Base-by-base conservation (phyloP, 2,113 vertebrate genomes). In the Balaeniceps rex region DNA sequence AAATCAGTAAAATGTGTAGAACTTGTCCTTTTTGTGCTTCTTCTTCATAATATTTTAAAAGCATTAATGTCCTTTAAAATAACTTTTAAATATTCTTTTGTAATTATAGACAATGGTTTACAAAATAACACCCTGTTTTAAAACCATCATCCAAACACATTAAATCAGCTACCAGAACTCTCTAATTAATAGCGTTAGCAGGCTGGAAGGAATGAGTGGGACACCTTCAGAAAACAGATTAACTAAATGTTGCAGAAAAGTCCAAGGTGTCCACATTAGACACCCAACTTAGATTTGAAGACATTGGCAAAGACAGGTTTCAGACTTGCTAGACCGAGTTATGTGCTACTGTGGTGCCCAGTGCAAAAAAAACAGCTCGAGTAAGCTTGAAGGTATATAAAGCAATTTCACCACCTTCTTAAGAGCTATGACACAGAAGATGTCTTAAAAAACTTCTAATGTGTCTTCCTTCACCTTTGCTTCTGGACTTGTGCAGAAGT, bases 171-270 rank as follows among this genome's bases (percentile, higher is more conserved):
- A 92, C 46, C 79, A 92, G 68, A 91, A 84, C n/a, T 46, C 61
- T 88, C 47, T 96, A 96, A 94, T 88, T 68, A 60, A n/a, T 31
- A 84, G 63, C 68, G 6, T 44, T 87, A 95, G 38, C 65, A 97
- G 66, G 75, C 9, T 69, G 78, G 78, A 86, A 25, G 51, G 36
- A 94, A 64, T 91, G 29, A 96, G 31, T 28, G 51, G 70, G 28
- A 94, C 83, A 61, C 11, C 24, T 93, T 93, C 66, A 86, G 54
- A 93, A 97, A 97, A 90, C 66, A 93, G 82, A 93, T 90, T 66
- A 96, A 83, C 31, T 92, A 95, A 96, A 90, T 94, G 72, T 80
- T n/a, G 63, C 23, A 64, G 87, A 95, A 40, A 47, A 93, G 26
- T 71, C 17, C 7, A 72, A 90, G 76, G 61, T 57, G 19, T 69